Percentiles rank a stretch among this genome's conserved stretches.
phyloP scores from a whole-genome alignment of 1,140 invertebrate genomes.

The Mizuhopecten yessoensis region DNA sequence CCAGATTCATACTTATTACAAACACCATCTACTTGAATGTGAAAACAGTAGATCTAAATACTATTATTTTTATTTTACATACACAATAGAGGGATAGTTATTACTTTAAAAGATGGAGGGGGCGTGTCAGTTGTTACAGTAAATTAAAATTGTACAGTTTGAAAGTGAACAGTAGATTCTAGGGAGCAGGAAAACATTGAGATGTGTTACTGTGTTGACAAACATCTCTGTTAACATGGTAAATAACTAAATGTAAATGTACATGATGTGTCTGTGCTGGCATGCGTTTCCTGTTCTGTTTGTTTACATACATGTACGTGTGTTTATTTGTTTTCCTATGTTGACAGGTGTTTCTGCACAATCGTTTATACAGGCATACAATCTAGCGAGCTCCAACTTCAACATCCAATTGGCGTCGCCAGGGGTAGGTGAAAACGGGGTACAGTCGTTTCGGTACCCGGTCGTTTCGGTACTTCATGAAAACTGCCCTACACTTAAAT shows the following conservation, averaged over 20 bases:
- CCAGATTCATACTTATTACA: not conserved
- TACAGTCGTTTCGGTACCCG: no score
- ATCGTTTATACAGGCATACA: slow-evolving; percentile 84
- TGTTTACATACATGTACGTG: not conserved
- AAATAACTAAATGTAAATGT: no score
- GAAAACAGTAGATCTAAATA: not conserved
- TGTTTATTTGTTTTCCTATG: slow-evolving; percentile 57
- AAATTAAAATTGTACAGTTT: no score
- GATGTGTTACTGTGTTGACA: no score
- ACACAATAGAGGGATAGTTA: not conserved
- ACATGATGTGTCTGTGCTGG: no score
- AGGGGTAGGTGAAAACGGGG: slow-evolving; percentile 75
- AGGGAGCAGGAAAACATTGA: no score
- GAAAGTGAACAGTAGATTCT: no score
- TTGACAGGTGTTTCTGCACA: slow-evolving; percentile 82
- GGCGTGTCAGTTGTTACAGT: not conserved
- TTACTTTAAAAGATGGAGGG: not conserved
- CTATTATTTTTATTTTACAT: not conserved
- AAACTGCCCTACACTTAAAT: no score
- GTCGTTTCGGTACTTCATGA: no score
- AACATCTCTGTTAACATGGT: no score
- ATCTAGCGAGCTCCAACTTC: slow-evolving; percentile 82
- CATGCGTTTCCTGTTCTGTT: not conserved
- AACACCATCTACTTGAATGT: not conserved
- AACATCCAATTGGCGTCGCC: slow-evolving; percentile 83